Evolutionary conservation across 2,888 invertebrate species (phyloP).

Genomic region (Prenolepis imparis): DNA sequence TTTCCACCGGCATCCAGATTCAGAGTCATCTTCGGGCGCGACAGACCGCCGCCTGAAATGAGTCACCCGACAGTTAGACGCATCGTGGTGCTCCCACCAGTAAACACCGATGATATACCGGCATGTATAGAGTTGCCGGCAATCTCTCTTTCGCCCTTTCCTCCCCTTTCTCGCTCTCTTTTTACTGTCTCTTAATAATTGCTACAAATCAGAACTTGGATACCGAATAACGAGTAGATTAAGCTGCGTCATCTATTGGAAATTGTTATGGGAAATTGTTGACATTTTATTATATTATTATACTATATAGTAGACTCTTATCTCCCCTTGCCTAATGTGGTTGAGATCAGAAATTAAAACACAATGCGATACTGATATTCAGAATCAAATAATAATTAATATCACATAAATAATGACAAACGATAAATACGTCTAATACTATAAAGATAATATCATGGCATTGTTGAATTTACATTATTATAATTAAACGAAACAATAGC

Average conservation of each 20-base stretch:
- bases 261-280: slow-evolving; percentile 11
- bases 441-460: background rate
- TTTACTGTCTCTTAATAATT: slow-evolving; percentile 69
- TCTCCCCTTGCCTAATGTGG: background rate
- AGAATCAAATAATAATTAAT: slow-evolving; percentile 15
- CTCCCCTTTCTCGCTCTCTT: background rate
- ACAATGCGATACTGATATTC: background rate
- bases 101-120: slow-evolving; percentile 72
- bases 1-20: slow-evolving; percentile 89
- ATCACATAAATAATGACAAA: background rate
- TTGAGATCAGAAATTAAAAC: background rate
- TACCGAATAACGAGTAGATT: background rate
- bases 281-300: background rate
- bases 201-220: slow-evolving; percentile 59
- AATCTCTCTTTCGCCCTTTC: slow-evolving; percentile 32
- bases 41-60: slow-evolving; percentile 84
- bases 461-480: background rate
- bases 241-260: background rate
- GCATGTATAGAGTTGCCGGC: slow-evolving; percentile 39
- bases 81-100: slow-evolving; percentile 61
- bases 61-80: slow-evolving; percentile 82
- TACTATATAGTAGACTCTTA: too few relatives aligned
- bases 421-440: background rate
- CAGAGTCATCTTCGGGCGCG: slow-evolving; percentile 91
- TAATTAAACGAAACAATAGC: background rate